Evolutionary conservation across 2,797 vertebrate genomes (phyloP).

Genomic region (Peromyscus aztecus): DNA sequence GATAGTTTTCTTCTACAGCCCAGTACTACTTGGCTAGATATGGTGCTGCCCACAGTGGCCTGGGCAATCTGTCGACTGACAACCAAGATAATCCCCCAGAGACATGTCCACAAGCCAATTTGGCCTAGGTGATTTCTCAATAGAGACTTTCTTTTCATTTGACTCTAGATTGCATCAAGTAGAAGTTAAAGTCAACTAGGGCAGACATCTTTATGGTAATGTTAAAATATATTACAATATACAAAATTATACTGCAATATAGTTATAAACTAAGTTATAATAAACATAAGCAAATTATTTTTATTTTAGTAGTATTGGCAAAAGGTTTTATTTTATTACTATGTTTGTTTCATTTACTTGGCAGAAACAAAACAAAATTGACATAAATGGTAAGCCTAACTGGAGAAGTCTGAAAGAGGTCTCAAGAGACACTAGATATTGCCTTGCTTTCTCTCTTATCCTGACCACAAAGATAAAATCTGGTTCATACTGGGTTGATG

Average conservation of each 20-base stretch:
- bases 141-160: neutral
- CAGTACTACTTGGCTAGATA: neutral
- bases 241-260: neutral
- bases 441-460: neutral
- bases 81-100: neutral
- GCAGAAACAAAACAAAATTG: neutral
- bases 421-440: accelerated
- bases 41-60: neutral
- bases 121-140: neutral
- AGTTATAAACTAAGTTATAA: neutral
- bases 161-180: neutral
- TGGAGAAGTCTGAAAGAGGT: neutral
- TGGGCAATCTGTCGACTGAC: neutral
- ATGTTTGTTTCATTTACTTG: neutral
- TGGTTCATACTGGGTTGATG: neutral
- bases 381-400: neutral
- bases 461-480: no score
- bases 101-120: no score
- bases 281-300: neutral
- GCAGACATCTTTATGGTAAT: neutral
- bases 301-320: neutral
- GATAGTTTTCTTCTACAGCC: neutral
- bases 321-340: neutral
- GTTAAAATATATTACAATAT: neutral
- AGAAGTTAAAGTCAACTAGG: neutral